Conservation (phyloP, 2,888 invertebrate species). For the Alloplasta piceator region DNA sequence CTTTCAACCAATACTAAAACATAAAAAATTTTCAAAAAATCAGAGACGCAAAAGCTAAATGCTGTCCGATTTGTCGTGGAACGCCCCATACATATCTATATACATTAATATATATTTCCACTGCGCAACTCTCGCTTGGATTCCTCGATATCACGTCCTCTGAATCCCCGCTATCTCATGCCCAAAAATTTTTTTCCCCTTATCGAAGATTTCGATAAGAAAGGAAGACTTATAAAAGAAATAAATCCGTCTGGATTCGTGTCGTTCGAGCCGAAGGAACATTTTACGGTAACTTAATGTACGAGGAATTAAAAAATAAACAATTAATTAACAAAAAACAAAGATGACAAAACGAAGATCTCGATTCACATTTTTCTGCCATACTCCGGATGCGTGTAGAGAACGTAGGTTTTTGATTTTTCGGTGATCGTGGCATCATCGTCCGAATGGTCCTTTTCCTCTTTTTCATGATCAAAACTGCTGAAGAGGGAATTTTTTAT, state of each 20-base stretch:
- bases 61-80: too few species aligned
- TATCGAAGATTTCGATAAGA: slow-evolving; percentile 3
- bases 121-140: slow-evolving; percentile 9
- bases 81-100: too few species aligned
- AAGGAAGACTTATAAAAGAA: neutral
- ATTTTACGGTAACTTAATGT: slow-evolving; percentile 23
- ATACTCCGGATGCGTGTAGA: slow-evolving; percentile 54
- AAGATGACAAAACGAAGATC: neutral
- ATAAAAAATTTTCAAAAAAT: too few species aligned
- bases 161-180: slow-evolving; percentile 20
- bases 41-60: too few species aligned
- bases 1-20: too few species aligned
- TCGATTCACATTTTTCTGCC: slow-evolving; percentile 43
- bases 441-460: slow-evolving; percentile 34
- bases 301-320: slow-evolving; percentile 2
- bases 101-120: slow-evolving; percentile 25
- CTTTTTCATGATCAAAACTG: slow-evolving; percentile 44
- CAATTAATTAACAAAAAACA: neutral
- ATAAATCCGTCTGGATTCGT: slow-evolving; percentile 12
- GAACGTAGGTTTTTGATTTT: slow-evolving; percentile 50
- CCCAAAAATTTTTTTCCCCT: slow-evolving; percentile 25
- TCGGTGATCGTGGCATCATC: slow-evolving; percentile 1
- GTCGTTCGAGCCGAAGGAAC: slow-evolving; percentile 34
- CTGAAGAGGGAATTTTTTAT: slow-evolving; percentile 73
- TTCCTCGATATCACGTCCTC: neutral